phyloP scores from a whole-genome alignment of 2,888 invertebrate species.

The Thecophora atra region DNA sequence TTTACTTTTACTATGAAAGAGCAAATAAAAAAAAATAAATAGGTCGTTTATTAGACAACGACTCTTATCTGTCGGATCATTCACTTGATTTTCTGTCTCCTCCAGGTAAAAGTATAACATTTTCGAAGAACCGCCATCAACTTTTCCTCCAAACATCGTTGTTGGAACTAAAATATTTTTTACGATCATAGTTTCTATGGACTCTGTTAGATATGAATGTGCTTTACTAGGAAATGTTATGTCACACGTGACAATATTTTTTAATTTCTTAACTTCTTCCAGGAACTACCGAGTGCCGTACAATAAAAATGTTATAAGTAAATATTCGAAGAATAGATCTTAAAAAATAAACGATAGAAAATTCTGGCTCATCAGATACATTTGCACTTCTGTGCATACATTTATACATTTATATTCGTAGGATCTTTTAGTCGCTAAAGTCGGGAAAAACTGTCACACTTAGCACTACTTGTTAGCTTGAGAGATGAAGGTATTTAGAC shows the following conservation, averaged over 20 bases:
- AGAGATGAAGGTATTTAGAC: no score
- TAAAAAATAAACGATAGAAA: no score
- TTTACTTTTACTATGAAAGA: neutral
- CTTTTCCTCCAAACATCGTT: neutral
- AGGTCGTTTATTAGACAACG: neutral
- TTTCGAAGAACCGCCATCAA: neutral
- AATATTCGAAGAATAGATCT: no score
- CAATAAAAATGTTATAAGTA: neutral
- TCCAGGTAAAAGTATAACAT: neutral
- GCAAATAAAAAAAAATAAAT: neutral
- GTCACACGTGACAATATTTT: neutral
- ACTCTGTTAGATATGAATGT: neutral
- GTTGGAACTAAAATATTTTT: slow-evolving; percentile 12
- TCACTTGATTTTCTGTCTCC: neutral
- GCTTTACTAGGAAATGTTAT: neutral
- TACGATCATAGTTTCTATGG: neutral
- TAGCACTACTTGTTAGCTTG: no score
- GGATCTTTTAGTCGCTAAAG: no score
- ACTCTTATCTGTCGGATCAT: slow-evolving; percentile 17
- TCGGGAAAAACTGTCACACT: no score
- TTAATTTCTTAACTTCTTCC: neutral
- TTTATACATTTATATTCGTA: no score
- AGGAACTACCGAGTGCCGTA: neutral
- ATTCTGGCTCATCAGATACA: no score
- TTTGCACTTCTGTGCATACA: no score